Evolutionary conservation across 2,797 vertebrate genomes (phyloP).

Genomic region (Cheirogaleus major): DNA sequence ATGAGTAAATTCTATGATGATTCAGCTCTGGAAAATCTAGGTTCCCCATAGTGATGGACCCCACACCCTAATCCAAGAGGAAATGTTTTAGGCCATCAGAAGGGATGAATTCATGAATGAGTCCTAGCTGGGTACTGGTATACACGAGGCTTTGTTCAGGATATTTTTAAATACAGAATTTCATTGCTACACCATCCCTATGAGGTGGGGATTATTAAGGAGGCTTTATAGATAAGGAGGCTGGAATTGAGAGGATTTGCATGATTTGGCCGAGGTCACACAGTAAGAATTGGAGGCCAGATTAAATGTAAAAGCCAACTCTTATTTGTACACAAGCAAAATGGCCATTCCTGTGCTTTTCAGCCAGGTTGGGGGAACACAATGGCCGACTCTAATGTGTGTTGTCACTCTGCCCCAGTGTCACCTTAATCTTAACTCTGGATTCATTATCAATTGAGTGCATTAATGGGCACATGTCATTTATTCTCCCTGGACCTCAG

Average conservation of each 20-base stretch:
- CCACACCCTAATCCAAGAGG: not conserved
- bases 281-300: not conserved
- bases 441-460: not conserved
- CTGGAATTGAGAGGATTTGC: not conserved
- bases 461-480: not conserved
- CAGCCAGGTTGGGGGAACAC: not conserved
- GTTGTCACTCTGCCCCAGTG: rapidly evolving
- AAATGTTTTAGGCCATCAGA: not conserved
- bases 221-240: not conserved
- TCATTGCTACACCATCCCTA: not conserved
- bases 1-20: not conserved
- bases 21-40: not conserved
- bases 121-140: not conserved
- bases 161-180: not conserved
- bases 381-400: not conserved
- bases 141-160: not conserved
- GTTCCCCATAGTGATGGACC: not conserved
- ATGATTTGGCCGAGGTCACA: not conserved
- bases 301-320: not conserved
- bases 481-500: not conserved
- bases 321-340: not conserved
- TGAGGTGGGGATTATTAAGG: not conserved
- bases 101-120: not conserved
- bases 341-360: no score
- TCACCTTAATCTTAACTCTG: not conserved